Percentiles rank a stretch among this genome's conserved stretches.
These are phyloP conservation scores for Anomalospiza imberbis DNA, from an alignment of 2,797 vertebrate species.

Conservation along the genomic window DNA sequence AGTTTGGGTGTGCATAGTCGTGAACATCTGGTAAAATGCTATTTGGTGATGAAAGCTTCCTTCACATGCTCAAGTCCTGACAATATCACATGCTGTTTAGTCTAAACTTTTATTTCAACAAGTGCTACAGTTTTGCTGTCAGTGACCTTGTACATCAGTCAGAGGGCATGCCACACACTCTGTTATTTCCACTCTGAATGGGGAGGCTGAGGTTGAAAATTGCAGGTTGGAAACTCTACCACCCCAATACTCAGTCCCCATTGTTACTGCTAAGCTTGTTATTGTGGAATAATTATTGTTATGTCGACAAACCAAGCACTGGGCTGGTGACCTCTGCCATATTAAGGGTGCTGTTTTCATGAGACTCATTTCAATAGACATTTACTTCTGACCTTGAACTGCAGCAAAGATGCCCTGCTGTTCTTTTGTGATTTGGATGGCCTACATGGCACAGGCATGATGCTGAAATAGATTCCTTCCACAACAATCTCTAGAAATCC, in stretches of 20 bases:
- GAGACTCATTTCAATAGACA: not conserved
- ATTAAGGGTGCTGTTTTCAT: not conserved
- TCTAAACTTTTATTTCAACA: slow-evolving; percentile 37
- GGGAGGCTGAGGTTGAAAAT: not conserved
- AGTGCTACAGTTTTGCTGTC: slow-evolving; percentile 11
- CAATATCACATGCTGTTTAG: slow-evolving; percentile 8
- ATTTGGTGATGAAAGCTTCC: slow-evolving; percentile 31
- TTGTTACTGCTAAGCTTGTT: not conserved
- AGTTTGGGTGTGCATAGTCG: not conserved
- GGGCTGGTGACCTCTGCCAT: not conserved
- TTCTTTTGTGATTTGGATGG: not conserved
- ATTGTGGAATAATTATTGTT: not conserved
- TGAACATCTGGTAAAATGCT: not conserved
- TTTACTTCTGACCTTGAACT: not conserved
- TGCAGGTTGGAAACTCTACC: not conserved
- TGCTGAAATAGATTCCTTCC: not conserved
- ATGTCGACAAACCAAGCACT: not conserved
- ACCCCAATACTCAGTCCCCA: not conserved
- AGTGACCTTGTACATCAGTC: not conserved
- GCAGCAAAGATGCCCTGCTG: not conserved
- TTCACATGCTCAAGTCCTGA: not conserved
- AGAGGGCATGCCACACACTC: slow-evolving; percentile 6
- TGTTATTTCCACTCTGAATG: not conserved
- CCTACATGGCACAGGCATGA: not conserved
- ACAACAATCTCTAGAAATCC: not conserved